Evolutionary conservation across 2,888 invertebrate species (phyloP).

Genomic region (Sabatieria punctata): DNA sequence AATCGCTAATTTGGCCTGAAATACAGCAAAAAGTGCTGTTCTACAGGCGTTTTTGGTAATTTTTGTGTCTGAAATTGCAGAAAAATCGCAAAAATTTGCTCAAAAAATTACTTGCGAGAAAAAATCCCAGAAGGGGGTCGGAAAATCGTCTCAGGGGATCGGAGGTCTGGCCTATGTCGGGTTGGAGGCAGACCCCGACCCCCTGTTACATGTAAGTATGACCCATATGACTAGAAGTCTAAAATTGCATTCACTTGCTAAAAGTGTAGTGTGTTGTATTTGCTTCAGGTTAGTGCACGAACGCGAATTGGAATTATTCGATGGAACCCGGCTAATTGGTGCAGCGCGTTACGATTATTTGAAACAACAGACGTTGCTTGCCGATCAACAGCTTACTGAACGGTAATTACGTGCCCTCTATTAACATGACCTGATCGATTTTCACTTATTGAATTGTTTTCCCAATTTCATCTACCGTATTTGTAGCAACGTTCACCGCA

Average conservation of each 20-base stretch:
- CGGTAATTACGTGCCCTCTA: constrained; percentile 1
- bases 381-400: constrained; percentile 43
- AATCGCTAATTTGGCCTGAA: too few species aligned
- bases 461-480: constrained; percentile 16
- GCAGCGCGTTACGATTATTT: constrained; percentile 60
- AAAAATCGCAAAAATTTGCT: too few species aligned
- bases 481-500: constrained; percentile 48
- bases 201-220: too few species aligned
- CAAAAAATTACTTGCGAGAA: too few species aligned
- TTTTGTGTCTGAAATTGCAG: too few species aligned
- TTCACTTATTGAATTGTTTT: not conserved
- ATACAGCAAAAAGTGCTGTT: too few species aligned
- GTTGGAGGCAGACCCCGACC: too few species aligned
- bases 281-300: constrained; percentile 61
- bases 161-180: too few species aligned
- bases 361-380: constrained; percentile 41
- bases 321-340: constrained; percentile 63
- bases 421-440: not conserved
- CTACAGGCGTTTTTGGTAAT: too few species aligned
- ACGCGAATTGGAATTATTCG: constrained; percentile 74
- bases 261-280: constrained; percentile 1
- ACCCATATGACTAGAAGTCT: too few species aligned
- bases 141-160: too few species aligned
- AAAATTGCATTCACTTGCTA: not conserved
- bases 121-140: too few species aligned